Evolutionary conservation across 2,888 invertebrate species (phyloP), one percentile per base, ranked within the genome.

Genomic region (Pyrrhia umbra): DNA sequence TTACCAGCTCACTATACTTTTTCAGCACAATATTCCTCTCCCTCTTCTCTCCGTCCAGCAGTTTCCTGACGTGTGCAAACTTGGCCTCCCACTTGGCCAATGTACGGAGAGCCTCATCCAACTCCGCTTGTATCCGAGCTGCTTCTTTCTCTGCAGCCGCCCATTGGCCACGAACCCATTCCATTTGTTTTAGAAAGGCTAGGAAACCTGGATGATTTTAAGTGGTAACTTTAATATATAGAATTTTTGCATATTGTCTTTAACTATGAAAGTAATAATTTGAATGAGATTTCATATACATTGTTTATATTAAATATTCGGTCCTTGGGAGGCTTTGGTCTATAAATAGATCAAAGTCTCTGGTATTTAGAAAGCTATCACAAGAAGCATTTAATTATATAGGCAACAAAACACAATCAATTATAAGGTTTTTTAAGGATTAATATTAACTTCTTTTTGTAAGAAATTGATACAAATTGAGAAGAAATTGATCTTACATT

Each of bases 11-110:
- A 88, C 96, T 96, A 68, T 97, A 96, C 63, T 98, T 97, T 70
- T 96, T 95, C 87, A 97, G 96, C 0, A 96, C 96, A 79, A 95
- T 95, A 60, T 96, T 96, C 18, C 97, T 94, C 55, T 96, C 96
- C 68, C 96, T 96, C 79, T 97, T 97, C 84, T 98, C 98, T 67
- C 96, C 96, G 80, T 98, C 98, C 0, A 98, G 92, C 40, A 98
- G 94, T 77, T 97, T 97, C 58, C 98, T 95, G 0, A 98, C 98
- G 88, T 97, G 97, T 77, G 96, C 96, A 68, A 98, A 95, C 87
- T 98, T 98, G 3, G 96, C 96, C 82, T 98, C 97, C 81, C 98
- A 95, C 80, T 97, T 97, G 5, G 96, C 95, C 62, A 97, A 96
- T 47, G 97, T 97, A 18, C 96, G 95, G 37, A 97, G 96, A 3